Evolutionary conservation across 2,888 invertebrate species (phyloP).

Genomic region (Plebejus anna): DNA sequence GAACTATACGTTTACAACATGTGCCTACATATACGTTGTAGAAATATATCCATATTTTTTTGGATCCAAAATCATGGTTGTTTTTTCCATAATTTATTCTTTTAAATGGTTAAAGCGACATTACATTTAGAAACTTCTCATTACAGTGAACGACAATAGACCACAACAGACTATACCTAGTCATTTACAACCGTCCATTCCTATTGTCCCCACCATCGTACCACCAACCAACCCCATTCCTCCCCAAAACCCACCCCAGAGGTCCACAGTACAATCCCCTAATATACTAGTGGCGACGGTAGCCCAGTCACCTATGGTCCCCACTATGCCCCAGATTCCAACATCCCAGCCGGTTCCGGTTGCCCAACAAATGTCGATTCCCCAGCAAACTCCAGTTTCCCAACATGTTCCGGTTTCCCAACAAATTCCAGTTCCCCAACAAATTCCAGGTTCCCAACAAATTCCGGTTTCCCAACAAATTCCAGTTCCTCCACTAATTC

Average conservation of each 20-base stretch:
- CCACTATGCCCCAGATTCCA: constrained; percentile 1
- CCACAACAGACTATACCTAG: constrained; percentile 48
- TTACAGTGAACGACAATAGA: constrained; percentile 60
- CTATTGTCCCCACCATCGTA: constrained; percentile 55
- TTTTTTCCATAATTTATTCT: too few species aligned
- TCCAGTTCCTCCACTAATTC: not conserved
- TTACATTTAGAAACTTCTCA: not conserved
- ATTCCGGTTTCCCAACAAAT: not conserved
- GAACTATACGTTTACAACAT: too few species aligned
- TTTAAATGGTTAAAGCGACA: too few species aligned
- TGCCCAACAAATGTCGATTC: not conserved
- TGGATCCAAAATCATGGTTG: too few species aligned
- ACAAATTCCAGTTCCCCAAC: not conserved
- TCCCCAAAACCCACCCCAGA: constrained; percentile 31
- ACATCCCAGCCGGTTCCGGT: not conserved
- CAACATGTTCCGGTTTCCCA: not conserved
- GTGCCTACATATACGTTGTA: too few species aligned
- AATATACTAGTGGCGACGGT: constrained; percentile 41
- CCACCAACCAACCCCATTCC: constrained; percentile 52
- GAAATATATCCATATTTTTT: too few species aligned
- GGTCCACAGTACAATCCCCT: constrained; percentile 29
- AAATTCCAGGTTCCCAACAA: not conserved
- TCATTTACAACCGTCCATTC: constrained; percentile 55
- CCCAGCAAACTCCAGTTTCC: not conserved
- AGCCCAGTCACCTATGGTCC: constrained; percentile 47